These are phyloP conservation scores for Hozukius guyotensis DNA, from an alignment of 2,797 vertebrate species.

Conservation along the genomic window DNA sequence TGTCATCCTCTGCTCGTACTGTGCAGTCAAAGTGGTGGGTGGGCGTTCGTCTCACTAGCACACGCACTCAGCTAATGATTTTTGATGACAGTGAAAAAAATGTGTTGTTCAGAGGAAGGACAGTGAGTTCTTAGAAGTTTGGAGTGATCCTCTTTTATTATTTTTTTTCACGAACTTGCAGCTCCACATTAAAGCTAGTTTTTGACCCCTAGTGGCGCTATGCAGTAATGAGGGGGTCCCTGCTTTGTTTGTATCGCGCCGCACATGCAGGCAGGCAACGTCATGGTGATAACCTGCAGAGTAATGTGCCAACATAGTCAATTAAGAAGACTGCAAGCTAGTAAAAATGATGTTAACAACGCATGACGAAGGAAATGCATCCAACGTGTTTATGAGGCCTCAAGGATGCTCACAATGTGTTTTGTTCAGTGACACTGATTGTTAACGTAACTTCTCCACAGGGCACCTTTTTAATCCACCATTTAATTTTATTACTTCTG, in stretches of 20 bases:
- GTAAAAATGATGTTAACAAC: not conserved
- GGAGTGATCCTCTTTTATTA: not conserved
- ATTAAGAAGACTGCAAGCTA: not conserved
- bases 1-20: conserved; percentile 30
- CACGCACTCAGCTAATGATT: not conserved
- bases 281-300: not conserved
- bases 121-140: not conserved
- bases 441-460: not conserved
- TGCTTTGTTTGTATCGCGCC: not conserved
- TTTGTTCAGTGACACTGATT: too few relatives aligned
- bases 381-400: not conserved
- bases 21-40: conserved; percentile 11
- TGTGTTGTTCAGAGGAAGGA: not conserved
- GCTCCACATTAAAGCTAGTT: not conserved
- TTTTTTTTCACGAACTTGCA: not conserved
- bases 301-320: not conserved
- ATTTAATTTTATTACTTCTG: not conserved
- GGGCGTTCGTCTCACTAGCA: conserved; percentile 21
- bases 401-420: not conserved
- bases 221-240: not conserved
- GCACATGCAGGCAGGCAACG: not conserved
- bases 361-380: not conserved
- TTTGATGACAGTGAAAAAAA: not conserved
- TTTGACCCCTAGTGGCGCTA: not conserved
- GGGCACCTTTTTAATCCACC: not conserved